A percentile compares a stretch with the other conserved stretches of the same genome.
Conservation (phyloP, 2,113 vertebrate species). For the Engraulis encrasicolus region DNA sequence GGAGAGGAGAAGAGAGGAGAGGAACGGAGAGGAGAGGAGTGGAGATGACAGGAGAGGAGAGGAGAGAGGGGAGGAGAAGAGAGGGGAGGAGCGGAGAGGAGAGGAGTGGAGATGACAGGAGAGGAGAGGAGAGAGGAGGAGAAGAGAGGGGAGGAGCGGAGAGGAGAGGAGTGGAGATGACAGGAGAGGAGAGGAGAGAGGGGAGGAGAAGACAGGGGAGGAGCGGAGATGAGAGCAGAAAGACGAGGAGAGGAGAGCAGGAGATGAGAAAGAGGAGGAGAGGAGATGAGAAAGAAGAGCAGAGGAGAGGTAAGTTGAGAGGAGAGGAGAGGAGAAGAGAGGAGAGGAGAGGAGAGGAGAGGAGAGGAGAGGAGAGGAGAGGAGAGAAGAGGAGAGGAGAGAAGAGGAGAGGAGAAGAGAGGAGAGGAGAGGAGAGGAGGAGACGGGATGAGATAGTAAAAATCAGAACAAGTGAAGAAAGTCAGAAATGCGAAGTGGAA, state of each 20-base stretch:
- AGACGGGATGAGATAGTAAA: not conserved
- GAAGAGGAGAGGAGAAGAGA: not conserved
- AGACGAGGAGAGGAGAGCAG: not conserved
- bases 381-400: not conserved
- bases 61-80: too few species aligned
- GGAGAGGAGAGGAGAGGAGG: not conserved
- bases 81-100: too few species aligned
- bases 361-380: not conserved
- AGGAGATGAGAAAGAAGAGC: not conserved
- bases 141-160: not conserved
- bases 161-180: not conserved
- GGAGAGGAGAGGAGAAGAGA: not conserved
- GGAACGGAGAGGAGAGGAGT: too few species aligned
- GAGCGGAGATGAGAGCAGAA: not conserved
- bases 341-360: not conserved
- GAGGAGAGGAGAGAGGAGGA: not conserved
- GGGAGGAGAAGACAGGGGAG: not conserved
- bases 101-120: not conserved
- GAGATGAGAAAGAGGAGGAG: not conserved
- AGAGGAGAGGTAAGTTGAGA: not conserved
- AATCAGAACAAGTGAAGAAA: not conserved
- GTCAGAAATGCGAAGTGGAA: not conserved
- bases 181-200: not conserved
- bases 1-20: too few species aligned
- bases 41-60: too few species aligned